Conservation (phyloP, 2,113 vertebrate genomes). For the Columba livia region DNA sequence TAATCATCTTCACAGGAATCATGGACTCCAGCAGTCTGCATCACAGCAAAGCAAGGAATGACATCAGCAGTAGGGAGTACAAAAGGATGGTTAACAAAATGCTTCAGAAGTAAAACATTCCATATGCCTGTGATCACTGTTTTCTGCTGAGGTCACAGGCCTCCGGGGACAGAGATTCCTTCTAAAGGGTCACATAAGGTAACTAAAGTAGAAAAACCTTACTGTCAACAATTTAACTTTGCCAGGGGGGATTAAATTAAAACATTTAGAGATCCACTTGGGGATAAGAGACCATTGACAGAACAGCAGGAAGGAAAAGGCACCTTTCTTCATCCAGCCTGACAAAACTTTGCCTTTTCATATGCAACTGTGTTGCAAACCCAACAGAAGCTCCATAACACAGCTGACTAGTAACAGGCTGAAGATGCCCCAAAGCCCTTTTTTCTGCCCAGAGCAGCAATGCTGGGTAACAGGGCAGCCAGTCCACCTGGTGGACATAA, state of each 20-base stretch:
- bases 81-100: not conserved
- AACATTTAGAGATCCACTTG: not conserved
- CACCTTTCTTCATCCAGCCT: not conserved
- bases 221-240: not conserved
- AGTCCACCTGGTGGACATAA: not conserved
- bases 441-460: not conserved
- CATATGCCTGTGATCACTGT: not conserved
- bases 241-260: not conserved
- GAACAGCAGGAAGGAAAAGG: not conserved
- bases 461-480: too few relatives aligned
- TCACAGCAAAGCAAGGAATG: constrained; percentile 5
- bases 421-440: not conserved
- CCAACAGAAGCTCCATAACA: not conserved
- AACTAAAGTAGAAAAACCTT: not conserved
- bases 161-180: not conserved
- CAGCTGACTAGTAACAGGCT: fast-evolving
- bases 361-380: not conserved
- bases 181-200: not conserved
- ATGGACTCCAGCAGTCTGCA: constrained; percentile 92
- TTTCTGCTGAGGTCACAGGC: not conserved
- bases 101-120: not conserved
- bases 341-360: not conserved
- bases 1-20: constrained; percentile 94
- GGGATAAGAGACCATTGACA: not conserved
- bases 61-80: not conserved